Evolutionary conservation across 2,888 invertebrate genomes (phyloP), one percentile per base, ranked within the genome.

Genomic region (Hymenopus coronatus): DNA sequence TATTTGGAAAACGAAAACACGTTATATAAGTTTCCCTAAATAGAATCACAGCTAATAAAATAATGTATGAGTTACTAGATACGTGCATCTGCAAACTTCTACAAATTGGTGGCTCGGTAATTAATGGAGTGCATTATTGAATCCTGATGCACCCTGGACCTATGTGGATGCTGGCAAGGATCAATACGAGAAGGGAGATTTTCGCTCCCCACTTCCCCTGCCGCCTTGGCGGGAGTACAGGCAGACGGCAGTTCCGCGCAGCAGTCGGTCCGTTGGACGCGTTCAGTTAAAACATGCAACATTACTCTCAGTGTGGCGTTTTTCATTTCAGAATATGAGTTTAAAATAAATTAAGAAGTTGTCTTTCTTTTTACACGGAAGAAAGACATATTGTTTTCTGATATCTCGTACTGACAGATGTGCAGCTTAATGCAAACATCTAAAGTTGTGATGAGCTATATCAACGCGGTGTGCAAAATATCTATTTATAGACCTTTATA

Each of bases 91-190:
- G 33, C 6, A 40, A 33, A 40, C 40, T 9, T 40, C 12, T 40
- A 9, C 2, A 40, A 40, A 40, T 40, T 40, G 40, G 40, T 40
- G 9, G 40, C 40, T 40, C 1, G 20, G 54, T 20, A 20, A 70
- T 70, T 70, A 4, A 70, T 70, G 54, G 15, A 70, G 20, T 70
- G 54, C 54, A 70, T 70, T 70, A 70, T 70, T 25, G 54, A 70
- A 70, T 70, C 3, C 20, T 70, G 87, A 87, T 82, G 82, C 87
- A 82, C 27, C 82, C 28, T 87, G 87, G 87, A 87, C 87, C 87
- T n/a, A 33, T 87, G 82, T 33, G 87, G 87, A 87, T 82, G 87
- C 87, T 87, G 87, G 28, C 70, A 25, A 14, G 82, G 87, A 87
- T 87, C 87, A 87, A 87, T 87, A 87, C 87, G 15, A 27, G 33